Conservation (phyloP, 2,797 vertebrate genomes). For the Periophthalmus magnuspinnatus region DNA sequence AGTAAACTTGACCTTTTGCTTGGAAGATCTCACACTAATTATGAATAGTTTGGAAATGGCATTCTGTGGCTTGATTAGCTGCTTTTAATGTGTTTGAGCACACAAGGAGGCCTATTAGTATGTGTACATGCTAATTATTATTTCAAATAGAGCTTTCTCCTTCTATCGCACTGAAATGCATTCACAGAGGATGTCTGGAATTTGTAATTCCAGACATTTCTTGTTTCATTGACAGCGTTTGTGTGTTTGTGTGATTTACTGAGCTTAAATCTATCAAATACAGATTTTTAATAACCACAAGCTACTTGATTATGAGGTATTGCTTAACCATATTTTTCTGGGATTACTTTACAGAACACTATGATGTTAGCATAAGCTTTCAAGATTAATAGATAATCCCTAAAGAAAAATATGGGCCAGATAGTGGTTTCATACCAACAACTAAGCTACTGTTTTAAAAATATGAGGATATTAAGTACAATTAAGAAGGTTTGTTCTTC, state of each 20-base stretch:
- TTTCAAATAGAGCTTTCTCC: constrained; percentile 27
- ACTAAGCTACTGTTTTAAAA: not conserved
- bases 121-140: constrained; percentile 26
- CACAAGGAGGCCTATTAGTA: constrained; percentile 14
- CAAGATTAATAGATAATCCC: constrained; percentile 7
- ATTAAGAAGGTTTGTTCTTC: constrained; percentile 25
- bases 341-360: constrained; percentile 8
- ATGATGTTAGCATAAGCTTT: constrained; percentile 1
- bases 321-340: constrained; percentile 2
- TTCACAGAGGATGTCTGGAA: constrained; percentile 5
- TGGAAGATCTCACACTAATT: constrained; percentile 21
- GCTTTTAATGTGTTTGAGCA: constrained; percentile 18
- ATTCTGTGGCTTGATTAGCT: constrained; percentile 16
- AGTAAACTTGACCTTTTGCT: constrained; percentile 11
- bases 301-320: not conserved
- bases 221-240: not conserved
- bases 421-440: not conserved
- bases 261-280: not conserved
- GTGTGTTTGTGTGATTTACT: not conserved
- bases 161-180: constrained; percentile 3
- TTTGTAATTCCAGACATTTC: not conserved
- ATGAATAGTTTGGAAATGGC: constrained; percentile 12
- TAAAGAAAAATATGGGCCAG: not conserved
- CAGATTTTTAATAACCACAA: not conserved
- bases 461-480: not conserved